Evolutionary conservation across 2,113 vertebrate species (phyloP), one percentile per base, ranked within the genome.

Genomic region (Platysteira castanea): DNA sequence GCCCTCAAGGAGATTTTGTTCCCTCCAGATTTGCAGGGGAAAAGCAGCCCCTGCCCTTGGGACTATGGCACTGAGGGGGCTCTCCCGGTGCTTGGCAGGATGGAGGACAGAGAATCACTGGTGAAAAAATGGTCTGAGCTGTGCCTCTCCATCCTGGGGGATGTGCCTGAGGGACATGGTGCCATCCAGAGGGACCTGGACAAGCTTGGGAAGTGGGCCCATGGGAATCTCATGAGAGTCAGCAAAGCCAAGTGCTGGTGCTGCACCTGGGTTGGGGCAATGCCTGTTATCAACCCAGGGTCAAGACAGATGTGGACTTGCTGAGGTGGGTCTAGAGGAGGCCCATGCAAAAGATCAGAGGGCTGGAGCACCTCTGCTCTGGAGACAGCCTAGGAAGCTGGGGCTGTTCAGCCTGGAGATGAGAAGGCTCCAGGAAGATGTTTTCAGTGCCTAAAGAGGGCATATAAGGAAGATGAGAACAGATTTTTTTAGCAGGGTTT

Each of bases 1-100:
- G 60, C 56, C 83, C 86, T 92, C 44, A 8, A 81, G 89, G 84
- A 95, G 22, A n/a, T 41, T 52, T 23, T 84, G 22, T 91, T 91
- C 64, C 83, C 26, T 95, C 33, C 46, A 61, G 75, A 89, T 89
- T 28, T 93, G 11, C 15, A 42, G 60, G 42, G 50, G 33, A 21
- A 92, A 86, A 80, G 46, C 75, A 70, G 56, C 12, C 37, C 13
- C 41, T 85, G 41, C 8, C 26, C 28, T 31, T 9, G 20, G 42
- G 44, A 54, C 11, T 7, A 0, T 26, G 60, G 35, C 41, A 76
- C 24, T 0, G 8, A 74, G 33, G 24, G 9, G 28, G 7, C 46
- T 23, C 79, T 95, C 65, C 76, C 39, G 83, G 28, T 47, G 33
- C 27, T 78, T 84, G 83, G 44, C 59, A 90, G 60, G 52, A 85